Conservation (phyloP, 2,888 invertebrate species). For the Drosophila mimica region DNA sequence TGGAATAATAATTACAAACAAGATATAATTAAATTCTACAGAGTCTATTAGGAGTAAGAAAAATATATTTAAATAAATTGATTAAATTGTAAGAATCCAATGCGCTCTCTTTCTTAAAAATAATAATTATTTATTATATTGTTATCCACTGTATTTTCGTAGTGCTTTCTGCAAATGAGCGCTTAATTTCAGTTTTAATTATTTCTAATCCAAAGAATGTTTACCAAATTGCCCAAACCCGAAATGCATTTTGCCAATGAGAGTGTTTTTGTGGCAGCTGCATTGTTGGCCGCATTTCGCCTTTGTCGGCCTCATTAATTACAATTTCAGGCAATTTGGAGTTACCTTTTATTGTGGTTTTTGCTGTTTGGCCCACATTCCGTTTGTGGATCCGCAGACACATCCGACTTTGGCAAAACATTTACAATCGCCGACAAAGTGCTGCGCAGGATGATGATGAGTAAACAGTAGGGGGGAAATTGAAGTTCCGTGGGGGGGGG, state of each 20-base stretch:
- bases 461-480: background rate
- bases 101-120: background rate
- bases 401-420: conserved; percentile 20
- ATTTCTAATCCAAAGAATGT: background rate
- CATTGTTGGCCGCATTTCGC: background rate
- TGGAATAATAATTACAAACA: background rate
- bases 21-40: background rate
- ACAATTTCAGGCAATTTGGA: conserved; percentile 61
- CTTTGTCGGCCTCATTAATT: conserved; percentile 56
- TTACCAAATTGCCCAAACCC: background rate
- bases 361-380: conserved; percentile 61
- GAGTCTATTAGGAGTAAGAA: too few species aligned
- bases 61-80: too few species aligned
- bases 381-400: conserved; percentile 11
- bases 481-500: background rate
- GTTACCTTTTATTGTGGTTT: conserved; percentile 50
- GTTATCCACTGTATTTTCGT: background rate
- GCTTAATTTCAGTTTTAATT: background rate
- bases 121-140: background rate
- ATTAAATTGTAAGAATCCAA: too few species aligned
- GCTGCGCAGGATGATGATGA: background rate
- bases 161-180: too few species aligned
- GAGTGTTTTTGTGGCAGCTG: background rate
- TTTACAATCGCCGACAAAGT: conserved; percentile 37
- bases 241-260: conserved; percentile 9